Percentiles rank a stretch among this genome's conserved stretches.
Evolutionary conservation across 2,888 invertebrate genomes (phyloP).

Genomic region (Myathropa florea): DNA sequence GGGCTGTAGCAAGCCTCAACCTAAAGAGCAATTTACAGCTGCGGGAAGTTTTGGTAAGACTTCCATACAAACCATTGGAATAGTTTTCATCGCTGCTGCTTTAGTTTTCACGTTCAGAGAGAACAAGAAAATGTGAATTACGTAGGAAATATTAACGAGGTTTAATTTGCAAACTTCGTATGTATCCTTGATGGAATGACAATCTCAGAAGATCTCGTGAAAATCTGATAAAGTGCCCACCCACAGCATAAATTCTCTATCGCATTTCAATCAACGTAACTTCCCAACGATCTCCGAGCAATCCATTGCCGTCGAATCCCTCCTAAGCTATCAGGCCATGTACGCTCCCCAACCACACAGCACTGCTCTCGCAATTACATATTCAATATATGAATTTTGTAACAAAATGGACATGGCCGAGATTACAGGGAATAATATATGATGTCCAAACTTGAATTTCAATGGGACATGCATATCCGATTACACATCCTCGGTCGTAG

Average conservation of each 20-base stretch:
- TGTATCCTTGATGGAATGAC: too few species aligned
- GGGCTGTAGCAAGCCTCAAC: too few species aligned
- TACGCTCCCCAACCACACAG: conserved; percentile 37
- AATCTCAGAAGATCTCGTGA: too few species aligned
- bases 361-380: conserved; percentile 71
- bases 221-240: too few species aligned
- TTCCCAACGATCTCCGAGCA: not conserved
- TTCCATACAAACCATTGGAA: too few species aligned
- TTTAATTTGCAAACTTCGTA: too few species aligned
- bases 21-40: too few species aligned
- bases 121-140: too few species aligned
- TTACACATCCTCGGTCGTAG: conserved; percentile 24
- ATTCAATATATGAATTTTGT: conserved; percentile 74
- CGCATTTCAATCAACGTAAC: conserved; percentile 23
- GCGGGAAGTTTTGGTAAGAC: too few species aligned
- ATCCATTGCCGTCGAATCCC: not conserved
- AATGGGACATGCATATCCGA: conserved; percentile 70
- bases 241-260: conserved; percentile 1
- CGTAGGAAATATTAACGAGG: too few species aligned
- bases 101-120: too few species aligned
- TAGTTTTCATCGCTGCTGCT: too few species aligned
- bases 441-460: conserved; percentile 74
- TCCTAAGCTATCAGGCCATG: not conserved
- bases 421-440: conserved; percentile 75
- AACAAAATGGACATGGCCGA: conserved; percentile 73